Evolutionary conservation across 2,113 vertebrate species (phyloP).

Genomic region (Lycocorax pyrrhopterus): DNA sequence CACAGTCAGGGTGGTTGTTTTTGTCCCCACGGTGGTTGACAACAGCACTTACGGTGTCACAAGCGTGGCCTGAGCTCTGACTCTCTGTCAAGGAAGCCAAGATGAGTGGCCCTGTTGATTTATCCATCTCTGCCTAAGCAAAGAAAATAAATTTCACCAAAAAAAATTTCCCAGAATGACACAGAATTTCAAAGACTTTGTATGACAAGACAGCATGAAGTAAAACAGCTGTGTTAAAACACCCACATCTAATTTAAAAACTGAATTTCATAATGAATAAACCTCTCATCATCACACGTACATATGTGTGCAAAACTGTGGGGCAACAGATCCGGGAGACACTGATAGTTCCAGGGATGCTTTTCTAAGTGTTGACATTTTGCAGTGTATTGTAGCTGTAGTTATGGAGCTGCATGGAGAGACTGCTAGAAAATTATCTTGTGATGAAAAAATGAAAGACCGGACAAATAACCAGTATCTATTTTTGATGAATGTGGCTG

Average conservation of each 20-base stretch:
- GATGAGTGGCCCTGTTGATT: not conserved
- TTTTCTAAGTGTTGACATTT: not conserved
- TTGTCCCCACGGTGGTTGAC: not conserved
- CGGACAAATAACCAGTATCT: not conserved
- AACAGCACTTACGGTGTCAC: rapidly evolving
- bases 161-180: not conserved
- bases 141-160: not conserved
- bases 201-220: not conserved
- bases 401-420: not conserved
- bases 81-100: rapidly evolving
- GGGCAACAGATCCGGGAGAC: not conserved
- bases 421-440: not conserved
- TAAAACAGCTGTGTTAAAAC: not conserved
- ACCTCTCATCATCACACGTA: not conserved
- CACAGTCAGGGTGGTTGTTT: not conserved
- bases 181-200: not conserved
- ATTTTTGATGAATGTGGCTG: not conserved
- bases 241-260: not conserved
- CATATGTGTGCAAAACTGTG: not conserved
- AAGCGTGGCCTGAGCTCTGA: not conserved
- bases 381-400: not conserved
- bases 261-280: not conserved
- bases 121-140: not conserved
- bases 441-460: not conserved
- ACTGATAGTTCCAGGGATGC: not conserved